phyloP scores from a whole-genome alignment of 2,797 vertebrate species.

The Mus caroli region DNA sequence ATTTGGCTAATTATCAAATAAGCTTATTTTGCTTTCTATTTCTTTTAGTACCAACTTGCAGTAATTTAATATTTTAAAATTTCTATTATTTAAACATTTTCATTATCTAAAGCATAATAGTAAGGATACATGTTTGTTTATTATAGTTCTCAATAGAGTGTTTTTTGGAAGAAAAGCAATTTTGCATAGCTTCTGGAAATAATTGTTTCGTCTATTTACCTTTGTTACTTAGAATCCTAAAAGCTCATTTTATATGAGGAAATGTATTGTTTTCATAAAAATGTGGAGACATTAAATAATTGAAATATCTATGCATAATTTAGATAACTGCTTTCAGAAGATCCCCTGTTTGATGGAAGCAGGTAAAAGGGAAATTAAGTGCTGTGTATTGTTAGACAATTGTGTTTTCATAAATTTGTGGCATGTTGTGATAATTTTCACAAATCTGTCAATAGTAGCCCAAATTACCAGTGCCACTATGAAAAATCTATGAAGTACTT shows the following conservation, averaged over 20 bases:
- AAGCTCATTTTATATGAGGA: constrained; percentile 65
- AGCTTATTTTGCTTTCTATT: not conserved
- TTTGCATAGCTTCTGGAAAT: constrained; percentile 13
- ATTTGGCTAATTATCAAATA: not conserved
- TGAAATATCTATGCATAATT: constrained; percentile 84
- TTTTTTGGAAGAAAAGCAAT: constrained; percentile 13
- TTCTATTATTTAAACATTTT: constrained; percentile 6
- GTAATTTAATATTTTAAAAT: not conserved
- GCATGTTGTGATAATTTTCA: constrained; percentile 78
- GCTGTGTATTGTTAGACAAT: constrained; percentile 27
- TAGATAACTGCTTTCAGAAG: constrained; percentile 85
- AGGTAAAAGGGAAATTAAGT: constrained; percentile 70
- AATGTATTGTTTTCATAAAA: constrained; percentile 83
- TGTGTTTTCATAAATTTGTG: constrained; percentile 72
- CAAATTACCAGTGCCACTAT: constrained; percentile 65
- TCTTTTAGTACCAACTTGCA: not conserved
- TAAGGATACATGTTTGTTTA: not conserved
- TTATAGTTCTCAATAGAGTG: constrained; percentile 1
- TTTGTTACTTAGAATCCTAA: constrained; percentile 64
- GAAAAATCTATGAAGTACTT: constrained; percentile 72
- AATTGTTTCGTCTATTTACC: constrained; percentile 51
- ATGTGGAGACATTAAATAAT: constrained; percentile 81
- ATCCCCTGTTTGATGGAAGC: constrained; percentile 76
- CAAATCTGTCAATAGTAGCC: constrained; percentile 76
- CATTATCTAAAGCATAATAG: constrained; percentile 1